phyloP scores from a whole-genome alignment of 92 coral and sea anemone genomes.

The Phymanthus crucifer region DNA sequence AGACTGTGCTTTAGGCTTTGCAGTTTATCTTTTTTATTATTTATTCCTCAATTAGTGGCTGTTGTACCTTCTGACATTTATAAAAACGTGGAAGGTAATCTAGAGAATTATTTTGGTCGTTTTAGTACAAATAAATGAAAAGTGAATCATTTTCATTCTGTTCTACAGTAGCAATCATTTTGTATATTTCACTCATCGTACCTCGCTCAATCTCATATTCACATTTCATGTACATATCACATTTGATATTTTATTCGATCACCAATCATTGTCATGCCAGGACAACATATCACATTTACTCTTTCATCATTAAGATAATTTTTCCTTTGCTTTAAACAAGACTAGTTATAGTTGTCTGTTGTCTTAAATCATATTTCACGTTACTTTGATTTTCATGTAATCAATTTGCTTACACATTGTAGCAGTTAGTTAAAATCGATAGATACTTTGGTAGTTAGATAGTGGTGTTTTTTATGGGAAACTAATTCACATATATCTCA shows the following conservation, averaged over 20 bases:
- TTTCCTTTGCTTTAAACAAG: neutral
- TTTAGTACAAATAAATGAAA: constrained; percentile 4
- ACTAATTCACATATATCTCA: neutral
- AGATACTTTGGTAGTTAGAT: neutral
- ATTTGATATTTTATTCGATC: constrained; percentile 37
- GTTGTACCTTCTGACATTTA: neutral
- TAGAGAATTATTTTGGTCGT: constrained; percentile 2
- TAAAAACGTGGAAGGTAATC: neutral
- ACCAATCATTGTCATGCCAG: constrained; percentile 3
- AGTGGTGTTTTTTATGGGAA: neutral
- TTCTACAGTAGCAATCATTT: neutral
- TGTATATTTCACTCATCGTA: neutral
- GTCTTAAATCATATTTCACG: neutral
- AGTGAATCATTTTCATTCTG: neutral
- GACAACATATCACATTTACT: neutral
- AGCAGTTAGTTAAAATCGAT: neutral
- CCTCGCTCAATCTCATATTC: constrained; percentile 2
- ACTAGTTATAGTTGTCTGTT: neutral
- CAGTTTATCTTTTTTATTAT: neutral
- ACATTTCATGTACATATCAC: constrained; percentile 18
- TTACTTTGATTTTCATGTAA: neutral
- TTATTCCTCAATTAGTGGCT: neutral
- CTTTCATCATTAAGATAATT: neutral
- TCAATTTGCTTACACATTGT: neutral
- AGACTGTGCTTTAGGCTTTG: neutral